These are phyloP conservation scores for Eudorcas thomsonii DNA, from an alignment of 2,113 vertebrate genomes.

Conservation along the genomic window DNA sequence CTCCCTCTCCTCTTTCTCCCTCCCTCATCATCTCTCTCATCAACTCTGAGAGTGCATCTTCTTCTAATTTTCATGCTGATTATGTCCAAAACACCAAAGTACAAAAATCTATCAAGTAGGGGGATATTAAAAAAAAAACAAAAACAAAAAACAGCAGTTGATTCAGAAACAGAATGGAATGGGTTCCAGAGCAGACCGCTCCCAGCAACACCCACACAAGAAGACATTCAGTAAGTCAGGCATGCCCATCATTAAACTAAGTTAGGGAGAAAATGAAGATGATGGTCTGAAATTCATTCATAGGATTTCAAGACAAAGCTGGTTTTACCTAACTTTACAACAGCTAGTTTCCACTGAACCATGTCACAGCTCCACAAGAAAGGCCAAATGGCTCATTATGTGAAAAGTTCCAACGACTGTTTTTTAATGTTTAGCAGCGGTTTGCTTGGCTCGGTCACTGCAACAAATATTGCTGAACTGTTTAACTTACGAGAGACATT, in stretches of 20 bases:
- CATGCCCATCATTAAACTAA: not conserved
- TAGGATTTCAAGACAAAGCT: constrained; percentile 66
- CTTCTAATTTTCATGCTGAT: not conserved
- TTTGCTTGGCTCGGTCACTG: constrained; percentile 71
- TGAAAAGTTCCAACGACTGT: constrained; percentile 61
- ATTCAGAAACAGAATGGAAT: not conserved
- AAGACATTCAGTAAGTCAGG: not conserved
- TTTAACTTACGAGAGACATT: constrained; percentile 80
- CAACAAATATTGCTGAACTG: constrained; percentile 79
- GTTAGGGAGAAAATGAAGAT: not conserved
- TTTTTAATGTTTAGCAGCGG: constrained; percentile 74
- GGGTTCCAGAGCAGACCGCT: not conserved
- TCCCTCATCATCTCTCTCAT: not conserved
- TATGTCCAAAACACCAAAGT: not conserved
- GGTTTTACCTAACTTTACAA: constrained; percentile 72
- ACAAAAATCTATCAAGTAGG: not conserved
- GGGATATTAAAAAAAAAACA: not conserved
- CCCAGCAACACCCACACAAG: not conserved
- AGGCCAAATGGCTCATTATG: constrained; percentile 66
- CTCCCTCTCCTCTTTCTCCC: not conserved
- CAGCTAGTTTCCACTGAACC: constrained; percentile 73
- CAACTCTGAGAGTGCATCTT: not conserved
- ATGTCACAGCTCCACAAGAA: constrained; percentile 45
- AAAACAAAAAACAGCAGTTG: not conserved
- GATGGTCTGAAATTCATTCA: constrained; percentile 53